Base-by-base conservation (phyloP, 2,113 vertebrate genomes). In the Pleuronectes platessa region DNA sequence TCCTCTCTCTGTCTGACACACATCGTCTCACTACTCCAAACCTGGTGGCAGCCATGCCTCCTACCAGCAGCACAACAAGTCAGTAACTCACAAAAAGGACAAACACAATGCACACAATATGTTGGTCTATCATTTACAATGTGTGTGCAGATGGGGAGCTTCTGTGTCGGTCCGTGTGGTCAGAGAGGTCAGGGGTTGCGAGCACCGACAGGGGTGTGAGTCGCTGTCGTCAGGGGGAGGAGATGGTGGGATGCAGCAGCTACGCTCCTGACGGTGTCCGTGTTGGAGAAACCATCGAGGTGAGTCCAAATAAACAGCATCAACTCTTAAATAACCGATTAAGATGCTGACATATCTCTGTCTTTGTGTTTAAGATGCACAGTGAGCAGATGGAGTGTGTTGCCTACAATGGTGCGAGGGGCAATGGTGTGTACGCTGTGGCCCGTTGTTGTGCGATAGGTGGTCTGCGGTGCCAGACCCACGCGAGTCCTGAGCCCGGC, bases 141-240 rank as follows among this genome's bases (percentile, higher is more conserved):
- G 17, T 47, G 40, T 86, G 18, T 9, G 60, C 84, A 95, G 96
- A 80, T 0, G 81, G 79, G 67, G 92, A 86, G 78, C 93, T 97
- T 35, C 81, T 94, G 20, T 98, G 97, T 80, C 95, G 96, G 67
- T 96, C 96, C 0, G 95, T 96, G 91, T 97, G 97, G 96, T 97
- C 96, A 0, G 90, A 89, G 0, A 91, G 56, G 88, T 96, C 95
- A 0, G 94, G 89, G 6, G 87, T 73, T 13, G 42, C 56, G 0
- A 7, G 24, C 2, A 65, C 2, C 0, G 87, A 94, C 71, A 82
- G n/a, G 0, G 93, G 90, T 0, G 13, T 75, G 53, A 94, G 89
- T 53, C 92, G 8, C 78, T 97, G 96, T 1, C 86, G 92, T 2
- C 1, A 14, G 0, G 70, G 87, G 0, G 96, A 98, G 90, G 94